Evolutionary conservation across 1,140 invertebrate genomes (phyloP), one percentile per base, ranked within the genome.

Genomic region (Anoplophora glabripennis): DNA sequence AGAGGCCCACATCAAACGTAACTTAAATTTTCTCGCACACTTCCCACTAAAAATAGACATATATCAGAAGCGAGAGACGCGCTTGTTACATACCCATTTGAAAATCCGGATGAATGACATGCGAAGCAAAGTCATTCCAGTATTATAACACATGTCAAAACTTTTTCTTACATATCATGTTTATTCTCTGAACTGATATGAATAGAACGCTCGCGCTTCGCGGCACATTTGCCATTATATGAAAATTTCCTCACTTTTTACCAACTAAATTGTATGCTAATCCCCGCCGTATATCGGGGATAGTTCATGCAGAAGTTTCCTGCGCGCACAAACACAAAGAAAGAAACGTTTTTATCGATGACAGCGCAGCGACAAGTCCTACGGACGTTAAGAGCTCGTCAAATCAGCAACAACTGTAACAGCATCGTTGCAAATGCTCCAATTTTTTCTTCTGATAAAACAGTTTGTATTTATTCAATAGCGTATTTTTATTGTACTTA

Each of bases 131-230:
- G 38, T 44, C 52, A 41, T 54, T 48, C 34, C 45, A 45, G 38
- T 49, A 38, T 21, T 57, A 57, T 56, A 61, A 52, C 59, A 52
- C 38, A 61, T 52, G 59, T 61, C 59, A 61, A 61, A 61, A 61
- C 53, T 61, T 61, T 61, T 61, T 61, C 59, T 61, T 61, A 57
- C 59, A 61, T 57, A 61, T 61, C 59, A 56, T 41, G 48, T 61
- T 28, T 54, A 38, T 54, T 34, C 44, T 53, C 46, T 57, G 54
- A 53, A 55, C 53, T 61, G 59, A 61, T 61, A 56, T 61, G 59
- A 61, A 61, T 61, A 61, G 59, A 61, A 57, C 48, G 52, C 52
- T 47, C 40, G 57, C 59, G 59, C 35, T 61, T 48, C 53, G 59
- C 12, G 34, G 35, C 47, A 52, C 59, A 61, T 61, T 46, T 34